Evolutionary conservation across 35 echinoderm and acorn worm species (phyloP), one percentile per base, ranked within the genome.

Genomic region (Nesometra sesokonis): DNA sequence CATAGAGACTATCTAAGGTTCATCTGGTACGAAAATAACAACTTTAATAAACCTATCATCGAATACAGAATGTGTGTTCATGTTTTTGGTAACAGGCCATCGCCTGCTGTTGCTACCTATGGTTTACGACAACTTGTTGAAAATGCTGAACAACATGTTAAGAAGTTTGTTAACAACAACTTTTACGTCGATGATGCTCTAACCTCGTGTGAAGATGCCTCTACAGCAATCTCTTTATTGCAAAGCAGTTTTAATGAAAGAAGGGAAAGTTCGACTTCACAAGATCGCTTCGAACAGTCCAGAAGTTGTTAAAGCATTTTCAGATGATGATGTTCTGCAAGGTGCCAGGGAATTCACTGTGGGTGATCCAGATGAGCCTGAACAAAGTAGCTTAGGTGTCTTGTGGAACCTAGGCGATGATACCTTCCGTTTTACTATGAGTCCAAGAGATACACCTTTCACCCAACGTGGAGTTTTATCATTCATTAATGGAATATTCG

Each of bases 131-230:
- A 43, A n/a, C n/a, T n/a, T 43, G 38, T 43, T 7, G 38, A 43
- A 43, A 43, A 43, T 43, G 15, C 15, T 43, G 38, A 4, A 43
- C n/a, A n/a, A n/a, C n/a, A n/a, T n/a, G n/a, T n/a, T n/a, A n/a
- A n/a, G 37, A 31, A 67, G 23, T 85, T 85, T 37, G 38, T 85
- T 11, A 32, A 67, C 76, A 78, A 86, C 8, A 78, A 86, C 34
- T 86, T 86, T 37, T 86, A 86, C 30, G 85, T 86, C 1, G 85
- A 86, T 77, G 85, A 86, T 77, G 85, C 47, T 31, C 85, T 86
- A 11, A 77, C 32, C 2, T 85, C 84, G 23, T 67, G 36, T 21
- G 37, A 46, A 17, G 46, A 67, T 30, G 40, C n/a, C 29, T 15
- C n/a, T 1, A 85, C 36, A 33, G 84, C 84, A 15, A 46, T 85